Evolutionary conservation across 2,797 vertebrate genomes (phyloP).

Genomic region (Myioborus miniatus): DNA sequence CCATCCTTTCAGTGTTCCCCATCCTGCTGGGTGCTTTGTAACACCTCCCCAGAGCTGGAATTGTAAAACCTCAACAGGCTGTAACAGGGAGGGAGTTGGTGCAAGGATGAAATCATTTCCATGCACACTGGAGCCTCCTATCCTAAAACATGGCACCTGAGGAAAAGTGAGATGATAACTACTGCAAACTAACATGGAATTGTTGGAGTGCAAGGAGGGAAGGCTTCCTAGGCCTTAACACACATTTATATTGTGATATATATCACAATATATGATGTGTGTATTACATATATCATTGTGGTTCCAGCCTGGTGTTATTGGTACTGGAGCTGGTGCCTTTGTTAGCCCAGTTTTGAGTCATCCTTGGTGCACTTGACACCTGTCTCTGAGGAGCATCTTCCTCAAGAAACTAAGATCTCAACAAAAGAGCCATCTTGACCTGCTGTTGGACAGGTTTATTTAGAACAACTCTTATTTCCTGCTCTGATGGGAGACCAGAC

Average conservation of each 20-base stretch:
- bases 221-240: background rate
- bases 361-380: rapidly evolving
- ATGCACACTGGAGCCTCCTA: background rate
- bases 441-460: slow-evolving; percentile 70
- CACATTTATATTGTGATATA: too few species aligned
- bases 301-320: background rate
- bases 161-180: background rate
- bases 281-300: background rate
- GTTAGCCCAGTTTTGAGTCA: background rate
- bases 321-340: background rate
- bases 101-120: background rate
- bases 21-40: background rate
- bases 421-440: slow-evolving; percentile 30
- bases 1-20: rapidly evolving
- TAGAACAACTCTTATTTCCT: slow-evolving; percentile 3
- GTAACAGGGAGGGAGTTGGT: background rate
- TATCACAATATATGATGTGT: too few species aligned
- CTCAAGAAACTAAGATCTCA: background rate
- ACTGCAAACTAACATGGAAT: background rate
- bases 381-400: background rate
- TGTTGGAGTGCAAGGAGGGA: background rate
- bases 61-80: background rate
- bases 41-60: background rate
- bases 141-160: background rate
- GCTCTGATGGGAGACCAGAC: background rate